These are phyloP conservation scores for Poecilobothrus nobilitatus DNA, from an alignment of 2,888 invertebrate genomes.

Conservation along the genomic window DNA sequence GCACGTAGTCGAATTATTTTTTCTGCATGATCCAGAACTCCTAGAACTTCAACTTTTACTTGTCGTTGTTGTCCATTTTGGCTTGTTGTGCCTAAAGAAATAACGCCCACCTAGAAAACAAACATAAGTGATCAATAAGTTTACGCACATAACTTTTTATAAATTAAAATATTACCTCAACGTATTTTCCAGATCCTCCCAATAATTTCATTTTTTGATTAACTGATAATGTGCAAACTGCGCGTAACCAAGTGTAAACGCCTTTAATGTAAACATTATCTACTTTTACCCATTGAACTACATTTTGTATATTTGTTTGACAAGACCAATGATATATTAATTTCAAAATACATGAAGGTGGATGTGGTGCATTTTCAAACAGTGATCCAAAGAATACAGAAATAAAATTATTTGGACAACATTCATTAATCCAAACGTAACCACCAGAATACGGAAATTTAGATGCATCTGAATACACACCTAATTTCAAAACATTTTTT, in stretches of 20 bases:
- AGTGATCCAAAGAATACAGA: slow-evolving; percentile 81
- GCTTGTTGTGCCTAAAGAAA: slow-evolving; percentile 78
- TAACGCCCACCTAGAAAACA: slow-evolving; percentile 57
- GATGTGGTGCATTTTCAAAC: slow-evolving; percentile 77
- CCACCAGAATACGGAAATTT: slow-evolving; percentile 84
- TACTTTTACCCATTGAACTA: slow-evolving; percentile 80
- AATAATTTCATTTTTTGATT: slow-evolving; percentile 66
- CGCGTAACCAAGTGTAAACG: slow-evolving; percentile 63
- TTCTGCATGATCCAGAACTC: slow-evolving; percentile 66
- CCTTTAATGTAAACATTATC: slow-evolving; percentile 59
- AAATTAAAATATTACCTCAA: slow-evolving; percentile 46
- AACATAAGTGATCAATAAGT: background rate
- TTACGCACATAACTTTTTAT: background rate
- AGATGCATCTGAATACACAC: slow-evolving; percentile 76
- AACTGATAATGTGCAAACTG: slow-evolving; percentile 69
- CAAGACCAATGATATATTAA: slow-evolving; percentile 87
- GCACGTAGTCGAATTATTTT: slow-evolving; percentile 69
- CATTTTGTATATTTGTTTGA: slow-evolving; percentile 81
- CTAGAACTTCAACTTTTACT: slow-evolving; percentile 81
- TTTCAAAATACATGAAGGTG: slow-evolving; percentile 73
- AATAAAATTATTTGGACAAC: slow-evolving; percentile 75
- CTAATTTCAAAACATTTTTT: slow-evolving; percentile 63
- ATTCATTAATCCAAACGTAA: slow-evolving; percentile 85
- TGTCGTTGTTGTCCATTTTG: slow-evolving; percentile 67
- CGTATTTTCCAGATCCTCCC: slow-evolving; percentile 62